A percentile compares a stretch with the other conserved stretches of the same genome.
Conservation (phyloP, 2,888 invertebrate genomes). For the Cephus rjabovi region DNA sequence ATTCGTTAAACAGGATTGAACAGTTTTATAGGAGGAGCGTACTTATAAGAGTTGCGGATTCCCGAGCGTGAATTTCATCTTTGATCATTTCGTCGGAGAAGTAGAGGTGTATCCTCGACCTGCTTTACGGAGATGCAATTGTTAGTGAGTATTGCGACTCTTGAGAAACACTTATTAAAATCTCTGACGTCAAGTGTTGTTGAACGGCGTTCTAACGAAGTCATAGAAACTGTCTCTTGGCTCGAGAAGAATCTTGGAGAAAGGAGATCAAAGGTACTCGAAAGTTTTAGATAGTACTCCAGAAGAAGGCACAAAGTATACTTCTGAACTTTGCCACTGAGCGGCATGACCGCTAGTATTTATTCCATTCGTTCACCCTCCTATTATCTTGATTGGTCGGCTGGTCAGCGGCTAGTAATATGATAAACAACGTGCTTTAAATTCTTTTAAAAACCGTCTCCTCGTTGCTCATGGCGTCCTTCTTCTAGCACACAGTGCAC, state of each 20-base stretch:
- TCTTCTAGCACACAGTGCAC: neutral
- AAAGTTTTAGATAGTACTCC: neutral
- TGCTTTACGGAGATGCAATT: slow-evolving; percentile 31
- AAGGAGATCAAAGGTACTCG: neutral
- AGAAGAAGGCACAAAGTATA: neutral
- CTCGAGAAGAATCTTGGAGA: neutral
- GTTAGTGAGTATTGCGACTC: neutral
- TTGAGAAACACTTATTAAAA: neutral
- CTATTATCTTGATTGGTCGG: slow-evolving; percentile 37
- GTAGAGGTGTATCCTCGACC: slow-evolving; percentile 49
- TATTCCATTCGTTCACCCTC: slow-evolving; percentile 33
- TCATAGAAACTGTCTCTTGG: neutral
- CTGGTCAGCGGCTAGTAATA: slow-evolving; percentile 29
- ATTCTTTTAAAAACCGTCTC: neutral
- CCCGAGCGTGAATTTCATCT: slow-evolving; percentile 19
- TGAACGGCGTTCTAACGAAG: neutral
- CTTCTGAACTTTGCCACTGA: neutral
- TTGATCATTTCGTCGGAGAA: slow-evolving; percentile 2
- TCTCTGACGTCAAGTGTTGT: neutral
- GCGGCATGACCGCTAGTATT: slow-evolving; percentile 26
- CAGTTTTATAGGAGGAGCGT: neutral
- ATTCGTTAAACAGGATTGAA: neutral
- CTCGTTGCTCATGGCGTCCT: neutral
- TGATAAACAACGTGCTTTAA: slow-evolving; percentile 27
- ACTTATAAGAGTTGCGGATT: neutral